Percentiles rank a stretch among this genome's conserved stretches.
These are phyloP conservation scores for Scotopteryx bipunctaria DNA, from an alignment of 2,888 invertebrate species.

Conservation along the genomic window DNA sequence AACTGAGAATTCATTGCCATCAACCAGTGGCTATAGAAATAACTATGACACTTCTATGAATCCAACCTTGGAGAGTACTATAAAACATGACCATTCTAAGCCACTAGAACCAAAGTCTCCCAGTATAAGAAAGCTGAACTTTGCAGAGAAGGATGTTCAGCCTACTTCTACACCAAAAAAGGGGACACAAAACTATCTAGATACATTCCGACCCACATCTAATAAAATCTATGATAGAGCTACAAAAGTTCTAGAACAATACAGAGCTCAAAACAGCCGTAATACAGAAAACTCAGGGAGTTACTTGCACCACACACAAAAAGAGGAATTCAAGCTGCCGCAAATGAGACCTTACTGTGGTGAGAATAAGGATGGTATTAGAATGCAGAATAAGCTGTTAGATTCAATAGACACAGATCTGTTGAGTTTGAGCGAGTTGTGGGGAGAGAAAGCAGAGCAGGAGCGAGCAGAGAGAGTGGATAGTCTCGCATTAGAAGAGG, in stretches of 20 bases:
- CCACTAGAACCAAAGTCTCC: slow-evolving; percentile 54
- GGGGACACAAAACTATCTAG: slow-evolving; percentile 41
- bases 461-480: slow-evolving; percentile 60
- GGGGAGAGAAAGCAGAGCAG: slow-evolving; percentile 78
- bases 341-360: slow-evolving; percentile 66
- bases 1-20: slow-evolving; percentile 42
- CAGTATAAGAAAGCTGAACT: slow-evolving; percentile 64
- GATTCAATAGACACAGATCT: slow-evolving; percentile 74
- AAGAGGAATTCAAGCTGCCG: slow-evolving; percentile 71
- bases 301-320: slow-evolving; percentile 52
- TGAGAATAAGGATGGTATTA: slow-evolving; percentile 55
- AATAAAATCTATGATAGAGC: slow-evolving; percentile 75
- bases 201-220: slow-evolving; percentile 65
- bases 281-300: slow-evolving; percentile 56
- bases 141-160: slow-evolving; percentile 69
- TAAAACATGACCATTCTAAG: slow-evolving; percentile 38
- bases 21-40: slow-evolving; percentile 38
- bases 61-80: slow-evolving; percentile 27
- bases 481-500: slow-evolving; percentile 86
- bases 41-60: slow-evolving; percentile 32
- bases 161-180: slow-evolving; percentile 75
- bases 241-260: slow-evolving; percentile 72
- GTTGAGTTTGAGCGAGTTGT: slow-evolving; percentile 85
- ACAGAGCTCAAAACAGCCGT: slow-evolving; percentile 62
- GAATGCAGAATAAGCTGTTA: slow-evolving; percentile 56